These are phyloP conservation scores for Hafferia zeledoni DNA, from an alignment of 2,797 vertebrate genomes.

Conservation along the genomic window DNA sequence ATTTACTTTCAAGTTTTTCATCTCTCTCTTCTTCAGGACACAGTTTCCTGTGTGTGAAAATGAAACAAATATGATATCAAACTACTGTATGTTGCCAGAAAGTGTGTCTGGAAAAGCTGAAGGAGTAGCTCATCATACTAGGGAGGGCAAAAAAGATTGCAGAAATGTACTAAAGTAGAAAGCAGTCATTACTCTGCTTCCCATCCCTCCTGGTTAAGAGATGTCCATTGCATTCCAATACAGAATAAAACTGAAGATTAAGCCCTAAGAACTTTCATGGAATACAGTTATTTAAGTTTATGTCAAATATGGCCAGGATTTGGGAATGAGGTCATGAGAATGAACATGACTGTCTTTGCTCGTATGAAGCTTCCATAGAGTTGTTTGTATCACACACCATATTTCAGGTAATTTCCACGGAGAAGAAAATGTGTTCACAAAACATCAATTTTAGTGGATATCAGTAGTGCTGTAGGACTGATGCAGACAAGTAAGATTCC, in stretches of 20 bases:
- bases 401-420: not conserved
- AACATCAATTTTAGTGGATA: not conserved
- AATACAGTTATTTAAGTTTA: not conserved
- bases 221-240: not conserved
- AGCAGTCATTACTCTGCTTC: not conserved
- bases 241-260: not conserved
- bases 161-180: not conserved
- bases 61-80: not conserved
- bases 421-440: not conserved
- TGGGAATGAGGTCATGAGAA: not conserved
- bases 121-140: not conserved
- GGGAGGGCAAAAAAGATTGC: not conserved
- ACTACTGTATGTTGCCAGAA: not conserved
- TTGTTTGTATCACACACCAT: rapidly evolving
- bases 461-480: not conserved
- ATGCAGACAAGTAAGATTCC: not conserved
- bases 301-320: not conserved
- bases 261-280: not conserved
- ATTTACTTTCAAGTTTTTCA: not conserved
- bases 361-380: not conserved
- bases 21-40: not conserved
- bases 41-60: not conserved
- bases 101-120: not conserved
- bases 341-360: not conserved
- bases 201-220: not conserved